Evolutionary conservation across 2,888 invertebrate species (phyloP).

Genomic region (Tiphia femorata): DNA sequence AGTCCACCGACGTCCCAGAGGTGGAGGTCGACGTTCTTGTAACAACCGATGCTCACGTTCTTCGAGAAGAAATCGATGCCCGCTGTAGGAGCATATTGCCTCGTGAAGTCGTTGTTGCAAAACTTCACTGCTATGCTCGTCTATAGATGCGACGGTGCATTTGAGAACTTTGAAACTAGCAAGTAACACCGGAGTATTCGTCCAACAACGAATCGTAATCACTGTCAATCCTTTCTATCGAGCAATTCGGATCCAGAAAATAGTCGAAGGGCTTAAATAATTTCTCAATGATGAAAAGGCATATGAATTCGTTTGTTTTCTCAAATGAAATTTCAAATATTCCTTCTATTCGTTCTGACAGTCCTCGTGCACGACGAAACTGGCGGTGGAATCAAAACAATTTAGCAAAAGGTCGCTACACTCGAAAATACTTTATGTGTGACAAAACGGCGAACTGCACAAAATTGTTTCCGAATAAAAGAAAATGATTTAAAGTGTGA

Average conservation of each 20-base stretch:
- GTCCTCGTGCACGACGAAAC: too few species aligned
- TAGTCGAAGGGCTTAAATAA: not conserved
- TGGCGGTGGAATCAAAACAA: too few species aligned
- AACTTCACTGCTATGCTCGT: conserved; percentile 77
- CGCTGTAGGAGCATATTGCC: conserved; percentile 75
- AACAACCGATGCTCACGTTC: conserved; percentile 72
- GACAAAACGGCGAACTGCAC: too few species aligned
- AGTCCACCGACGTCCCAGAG: conserved; percentile 90
- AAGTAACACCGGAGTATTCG: too few species aligned
- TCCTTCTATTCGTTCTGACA: too few species aligned
- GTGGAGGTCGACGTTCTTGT: conserved; percentile 77
- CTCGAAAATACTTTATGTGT: too few species aligned
- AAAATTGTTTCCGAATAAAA: too few species aligned
- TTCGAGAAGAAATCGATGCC: conserved; percentile 82
- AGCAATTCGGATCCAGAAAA: not conserved
- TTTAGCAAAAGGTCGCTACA: too few species aligned
- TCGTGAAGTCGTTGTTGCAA: conserved; percentile 76
- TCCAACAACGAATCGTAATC: too few species aligned
- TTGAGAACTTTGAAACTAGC: too few species aligned
- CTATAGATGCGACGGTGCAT: conserved; percentile 70
- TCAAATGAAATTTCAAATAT: not conserved
- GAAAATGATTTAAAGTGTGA: too few species aligned
- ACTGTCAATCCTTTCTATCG: not conserved
- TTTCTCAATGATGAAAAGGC: not conserved
- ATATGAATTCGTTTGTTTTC: not conserved